Base-by-base conservation (phyloP, 2,888 invertebrate genomes). In the Sipha maydis region DNA sequence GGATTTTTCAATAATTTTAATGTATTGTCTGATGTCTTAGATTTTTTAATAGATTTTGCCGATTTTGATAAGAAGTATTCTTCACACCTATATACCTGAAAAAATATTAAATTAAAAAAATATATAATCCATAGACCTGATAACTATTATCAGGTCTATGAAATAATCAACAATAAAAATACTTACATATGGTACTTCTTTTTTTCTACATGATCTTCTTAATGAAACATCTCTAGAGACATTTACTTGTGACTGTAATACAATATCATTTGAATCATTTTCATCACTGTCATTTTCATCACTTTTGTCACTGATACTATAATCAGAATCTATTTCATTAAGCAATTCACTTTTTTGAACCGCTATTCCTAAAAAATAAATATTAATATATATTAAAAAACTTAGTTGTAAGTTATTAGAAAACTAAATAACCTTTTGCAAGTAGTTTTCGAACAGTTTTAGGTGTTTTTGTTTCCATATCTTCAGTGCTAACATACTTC, bases 21-120 rank as follows among this genome's bases (percentile, higher is more conserved):
- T 0, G 96, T 96, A 91, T 95, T 95, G 92, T 96, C 95, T 17
- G 97, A 97, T 19, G 97, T 97, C 84, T 94, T 92, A 14, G 89
- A 85, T 73, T 94, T 90, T 89, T 92, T 92, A 14, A 84, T n/a
- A 34, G 80, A 91, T 48, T 88, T 88, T 9, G 61, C 90, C 54
- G 91, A 91, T 90, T 92, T 92, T 4, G 89, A 90, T 90, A 91
- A 91, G 90, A 92, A 92, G 89, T 92, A 92, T n/a, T 92, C 91
- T 28, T 92, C 92, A 21, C 92, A 90, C 89, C 89, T 90, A 83
- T 90, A 89, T 38, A 89, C 85, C 90, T 90, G 73, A 11, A 90
- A 56, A 77, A 41, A 83, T 34, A 75, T 34, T 41, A 0, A 73
- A 78, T 31, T 9, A 54, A 89, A 54, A 77, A 73, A 71, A 25